A percentile compares a stretch with the other conserved stretches of the same genome.
phyloP scores from a whole-genome alignment of 2,888 invertebrate genomes.

The Eustalomyia histrio region DNA sequence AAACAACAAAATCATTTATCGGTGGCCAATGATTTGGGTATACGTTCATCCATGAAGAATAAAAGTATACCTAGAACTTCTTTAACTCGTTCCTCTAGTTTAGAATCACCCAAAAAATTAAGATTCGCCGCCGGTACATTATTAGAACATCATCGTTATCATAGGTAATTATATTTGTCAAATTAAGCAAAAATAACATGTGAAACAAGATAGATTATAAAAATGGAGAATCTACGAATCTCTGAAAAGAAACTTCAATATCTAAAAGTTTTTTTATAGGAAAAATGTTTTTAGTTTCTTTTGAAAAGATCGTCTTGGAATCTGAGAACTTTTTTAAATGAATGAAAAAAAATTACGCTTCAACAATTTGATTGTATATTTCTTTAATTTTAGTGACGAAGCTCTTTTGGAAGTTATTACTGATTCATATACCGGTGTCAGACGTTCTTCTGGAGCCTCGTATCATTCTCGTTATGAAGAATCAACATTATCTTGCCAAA shows the following conservation, averaged over 20 bases:
- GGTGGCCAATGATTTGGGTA: conserved; percentile 75
- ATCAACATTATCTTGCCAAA: conserved; percentile 76
- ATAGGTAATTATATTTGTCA: conserved; percentile 75
- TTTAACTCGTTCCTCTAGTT: conserved; percentile 86
- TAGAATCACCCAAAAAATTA: conserved; percentile 90
- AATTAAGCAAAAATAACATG: no score
- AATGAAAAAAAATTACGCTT: no score
- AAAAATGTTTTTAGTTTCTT: no score
- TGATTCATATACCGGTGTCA: conserved; percentile 74
- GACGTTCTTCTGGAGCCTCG: conserved; percentile 77
- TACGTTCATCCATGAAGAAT: conserved; percentile 86
- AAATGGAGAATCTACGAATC: no score
- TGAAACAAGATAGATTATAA: no score
- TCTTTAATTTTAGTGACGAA: conserved; percentile 74
- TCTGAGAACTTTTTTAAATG: no score
- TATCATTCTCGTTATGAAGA: conserved; percentile 76
- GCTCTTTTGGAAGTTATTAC: conserved; percentile 78
- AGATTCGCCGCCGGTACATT: conserved; percentile 88
- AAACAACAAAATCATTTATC: conserved; percentile 65
- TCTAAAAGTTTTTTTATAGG: no score
- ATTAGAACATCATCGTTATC: conserved; percentile 80
- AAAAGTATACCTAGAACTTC: conserved; percentile 81
- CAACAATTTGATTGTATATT: no score
- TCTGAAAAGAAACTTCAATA: no score
- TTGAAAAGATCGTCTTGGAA: no score